These are phyloP conservation scores for Pelecanoides urinatrix DNA, from an alignment of 2,113 vertebrate genomes.

Conservation along the genomic window DNA sequence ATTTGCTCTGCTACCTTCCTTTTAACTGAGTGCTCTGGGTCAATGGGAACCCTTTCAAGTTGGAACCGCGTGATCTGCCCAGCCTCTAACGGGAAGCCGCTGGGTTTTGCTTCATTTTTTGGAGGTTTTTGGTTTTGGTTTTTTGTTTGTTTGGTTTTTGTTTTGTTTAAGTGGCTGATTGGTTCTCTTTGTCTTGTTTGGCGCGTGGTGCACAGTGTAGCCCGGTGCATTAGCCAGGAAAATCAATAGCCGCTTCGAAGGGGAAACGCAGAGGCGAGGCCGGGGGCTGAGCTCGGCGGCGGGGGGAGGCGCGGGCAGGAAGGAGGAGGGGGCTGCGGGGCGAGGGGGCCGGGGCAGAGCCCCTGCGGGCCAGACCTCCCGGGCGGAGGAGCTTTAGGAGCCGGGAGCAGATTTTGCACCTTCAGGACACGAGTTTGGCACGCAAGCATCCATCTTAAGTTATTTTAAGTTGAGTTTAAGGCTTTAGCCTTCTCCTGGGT, in stretches of 20 bases:
- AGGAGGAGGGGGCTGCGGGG: neutral
- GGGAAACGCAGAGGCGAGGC: neutral
- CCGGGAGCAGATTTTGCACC: neutral
- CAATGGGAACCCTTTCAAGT: neutral
- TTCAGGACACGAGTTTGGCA: neutral
- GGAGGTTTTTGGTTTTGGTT: too few species aligned
- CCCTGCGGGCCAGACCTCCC: neutral
- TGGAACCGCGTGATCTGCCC: neutral
- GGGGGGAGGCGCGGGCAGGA: neutral
- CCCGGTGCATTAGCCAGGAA: conserved; percentile 17
- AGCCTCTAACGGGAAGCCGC: neutral
- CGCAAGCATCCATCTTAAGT: rapidly evolving
- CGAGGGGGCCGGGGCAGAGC: too few species aligned
- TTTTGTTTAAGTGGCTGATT: neutral
- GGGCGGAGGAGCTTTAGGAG: rapidly evolving
- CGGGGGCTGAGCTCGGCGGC: neutral
- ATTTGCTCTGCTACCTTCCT: neutral
- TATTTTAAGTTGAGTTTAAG: neutral
- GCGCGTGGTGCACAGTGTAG: neutral
- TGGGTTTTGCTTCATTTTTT: neutral
- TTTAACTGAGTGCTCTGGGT: neutral
- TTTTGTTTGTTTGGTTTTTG: too few species aligned
- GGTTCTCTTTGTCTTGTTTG: neutral
- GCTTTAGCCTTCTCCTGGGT: neutral
- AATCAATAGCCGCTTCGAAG: conserved; percentile 35